Conservation (phyloP, 2,888 invertebrate genomes). For the Disparrhopalites patrizii region DNA sequence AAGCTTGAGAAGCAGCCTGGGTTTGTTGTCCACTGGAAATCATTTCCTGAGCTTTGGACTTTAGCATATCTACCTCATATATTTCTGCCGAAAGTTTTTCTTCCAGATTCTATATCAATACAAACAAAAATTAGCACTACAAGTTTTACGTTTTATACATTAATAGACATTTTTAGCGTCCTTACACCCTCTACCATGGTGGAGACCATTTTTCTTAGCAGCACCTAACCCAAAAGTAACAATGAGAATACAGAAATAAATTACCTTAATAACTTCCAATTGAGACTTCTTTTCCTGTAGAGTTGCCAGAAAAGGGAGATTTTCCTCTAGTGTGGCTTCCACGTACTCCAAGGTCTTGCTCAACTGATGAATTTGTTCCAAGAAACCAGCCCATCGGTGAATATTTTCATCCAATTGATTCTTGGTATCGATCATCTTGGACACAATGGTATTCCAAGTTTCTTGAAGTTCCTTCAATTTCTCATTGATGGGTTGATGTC, state of each 20-base stretch:
- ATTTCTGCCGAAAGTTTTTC: conserved; percentile 86
- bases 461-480: conserved; percentile 77
- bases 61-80: conserved; percentile 80
- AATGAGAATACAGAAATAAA: neutral
- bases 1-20: conserved; percentile 76
- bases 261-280: conserved; percentile 72
- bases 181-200: too few species aligned
- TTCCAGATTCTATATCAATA: conserved; percentile 61
- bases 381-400: conserved; percentile 83
- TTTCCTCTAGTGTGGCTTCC: conserved; percentile 67
- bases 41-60: conserved; percentile 80
- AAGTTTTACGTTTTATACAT: neutral
- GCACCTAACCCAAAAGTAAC: too few species aligned
- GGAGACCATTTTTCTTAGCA: too few species aligned
- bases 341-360: conserved; percentile 76
- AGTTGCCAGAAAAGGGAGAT: conserved; percentile 70
- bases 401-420: conserved; percentile 80
- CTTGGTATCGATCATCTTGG: conserved; percentile 87
- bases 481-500: conserved; percentile 81
- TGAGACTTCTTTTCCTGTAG: conserved; percentile 82
- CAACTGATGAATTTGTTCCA: conserved; percentile 80
- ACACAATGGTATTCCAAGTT: conserved; percentile 80
- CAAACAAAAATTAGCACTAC: neutral
- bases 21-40: conserved; percentile 78
- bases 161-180: neutral